phyloP scores from a whole-genome alignment of 1,140 invertebrate genomes.

The Drosophila carrolli region DNA sequence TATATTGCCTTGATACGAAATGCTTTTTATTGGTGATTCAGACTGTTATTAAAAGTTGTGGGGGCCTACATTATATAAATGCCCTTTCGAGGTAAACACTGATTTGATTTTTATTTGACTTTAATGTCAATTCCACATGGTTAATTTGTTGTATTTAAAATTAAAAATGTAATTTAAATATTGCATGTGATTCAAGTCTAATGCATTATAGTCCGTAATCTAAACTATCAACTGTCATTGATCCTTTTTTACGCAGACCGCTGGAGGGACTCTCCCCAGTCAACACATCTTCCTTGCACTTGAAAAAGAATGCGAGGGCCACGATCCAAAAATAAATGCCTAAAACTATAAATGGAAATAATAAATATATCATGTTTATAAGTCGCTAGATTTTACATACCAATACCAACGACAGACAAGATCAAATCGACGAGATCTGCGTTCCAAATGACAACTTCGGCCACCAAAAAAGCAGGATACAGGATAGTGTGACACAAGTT shows the following conservation, averaged over 20 bases:
- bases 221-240: background rate
- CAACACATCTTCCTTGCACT: background rate
- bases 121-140: no score
- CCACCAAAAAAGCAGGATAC: background rate
- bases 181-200: no score
- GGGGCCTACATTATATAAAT: no score
- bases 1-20: slow-evolving; percentile 5
- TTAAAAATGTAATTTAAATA: background rate
- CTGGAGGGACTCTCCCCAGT: background rate
- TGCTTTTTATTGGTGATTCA: background rate
- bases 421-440: background rate
- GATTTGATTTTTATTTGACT: no score
- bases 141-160: no score
- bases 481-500: background rate
- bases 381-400: background rate
- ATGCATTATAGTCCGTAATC: no score
- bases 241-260: background rate
- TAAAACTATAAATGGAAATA: background rate
- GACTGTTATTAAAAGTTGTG: no score
- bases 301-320: background rate
- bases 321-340: slow-evolving; percentile 11
- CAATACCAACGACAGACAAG: background rate
- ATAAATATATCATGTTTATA: background rate
- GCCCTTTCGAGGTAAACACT: no score
- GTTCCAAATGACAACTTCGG: background rate